Percentiles rank a stretch among this genome's conserved stretches.
phyloP scores from a whole-genome alignment of 2,797 vertebrate species.

The Threskiornis aethiopicus region DNA sequence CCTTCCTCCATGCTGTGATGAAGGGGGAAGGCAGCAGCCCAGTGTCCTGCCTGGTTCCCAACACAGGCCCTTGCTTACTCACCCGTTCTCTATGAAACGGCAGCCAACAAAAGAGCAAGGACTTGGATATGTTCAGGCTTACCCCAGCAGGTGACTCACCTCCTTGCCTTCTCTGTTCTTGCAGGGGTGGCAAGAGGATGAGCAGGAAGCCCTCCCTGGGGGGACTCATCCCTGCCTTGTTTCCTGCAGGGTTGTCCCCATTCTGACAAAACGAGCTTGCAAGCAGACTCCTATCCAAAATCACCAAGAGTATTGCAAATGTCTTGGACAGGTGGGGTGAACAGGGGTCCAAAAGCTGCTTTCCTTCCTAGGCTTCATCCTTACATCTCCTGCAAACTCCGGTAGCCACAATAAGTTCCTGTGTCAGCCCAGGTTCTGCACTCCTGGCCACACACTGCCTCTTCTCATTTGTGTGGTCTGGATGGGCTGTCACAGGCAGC shows the following conservation, averaged over 20 bases:
- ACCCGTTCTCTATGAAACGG: not conserved
- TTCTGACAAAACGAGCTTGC: not conserved
- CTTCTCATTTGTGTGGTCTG: not conserved
- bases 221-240: not conserved
- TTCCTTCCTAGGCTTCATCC: not conserved
- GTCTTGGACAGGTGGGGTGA: not conserved
- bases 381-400: not conserved
- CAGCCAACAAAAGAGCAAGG: not conserved
- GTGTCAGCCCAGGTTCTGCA: not conserved
- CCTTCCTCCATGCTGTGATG: not conserved
- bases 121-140: not conserved
- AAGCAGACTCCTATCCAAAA: not conserved
- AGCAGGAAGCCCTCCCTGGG: not conserved
- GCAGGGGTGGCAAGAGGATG: not conserved
- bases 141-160: not conserved
- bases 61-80: not conserved
- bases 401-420: not conserved
- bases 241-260: not conserved
- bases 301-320: not conserved
- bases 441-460: not conserved
- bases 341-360: not conserved
- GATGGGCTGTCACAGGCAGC: not conserved
- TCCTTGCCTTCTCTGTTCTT: not conserved
- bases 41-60: not conserved
- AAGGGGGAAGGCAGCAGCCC: not conserved